phyloP scores from a whole-genome alignment of 2,888 invertebrate genomes.

The Mythimna vitellina region DNA sequence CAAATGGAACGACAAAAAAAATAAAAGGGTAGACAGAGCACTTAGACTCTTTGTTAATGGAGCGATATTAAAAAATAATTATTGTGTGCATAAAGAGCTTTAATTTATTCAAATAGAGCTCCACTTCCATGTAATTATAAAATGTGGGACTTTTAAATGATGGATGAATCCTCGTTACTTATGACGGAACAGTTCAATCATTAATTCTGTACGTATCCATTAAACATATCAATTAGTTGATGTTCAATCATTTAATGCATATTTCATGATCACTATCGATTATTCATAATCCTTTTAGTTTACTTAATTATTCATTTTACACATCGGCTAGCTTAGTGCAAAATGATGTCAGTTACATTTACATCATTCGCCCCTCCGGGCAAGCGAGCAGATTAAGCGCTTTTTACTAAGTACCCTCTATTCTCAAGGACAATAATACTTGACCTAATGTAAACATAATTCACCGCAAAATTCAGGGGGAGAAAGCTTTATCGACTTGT shows the following conservation, averaged over 20 bases:
- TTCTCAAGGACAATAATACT: constrained; percentile 67
- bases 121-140: constrained; percentile 55
- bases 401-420: constrained; percentile 53
- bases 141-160: constrained; percentile 48
- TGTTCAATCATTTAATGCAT: constrained; percentile 31
- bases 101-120: constrained; percentile 54
- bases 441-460: constrained; percentile 69
- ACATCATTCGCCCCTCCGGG: constrained; percentile 26
- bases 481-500: constrained; percentile 59
- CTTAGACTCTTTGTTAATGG: constrained; percentile 66
- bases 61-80: constrained; percentile 69
- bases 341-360: constrained; percentile 31
- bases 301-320: constrained; percentile 17
- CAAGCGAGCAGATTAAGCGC: constrained; percentile 53
- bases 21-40: constrained; percentile 58
- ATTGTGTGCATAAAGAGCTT: constrained; percentile 59
- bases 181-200: constrained; percentile 29
- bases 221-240: constrained; percentile 34
- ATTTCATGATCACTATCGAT: constrained; percentile 26
- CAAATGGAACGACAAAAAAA: constrained; percentile 64
- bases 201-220: constrained; percentile 16
- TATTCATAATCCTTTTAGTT: constrained; percentile 24
- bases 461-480: constrained; percentile 62
- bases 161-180: constrained; percentile 24
- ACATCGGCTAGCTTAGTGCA: constrained; percentile 22